A percentile compares a stretch with the other conserved stretches of the same genome.
phyloP scores from a whole-genome alignment of 2,888 invertebrate species.

The Bembecia ichneumoniformis region DNA sequence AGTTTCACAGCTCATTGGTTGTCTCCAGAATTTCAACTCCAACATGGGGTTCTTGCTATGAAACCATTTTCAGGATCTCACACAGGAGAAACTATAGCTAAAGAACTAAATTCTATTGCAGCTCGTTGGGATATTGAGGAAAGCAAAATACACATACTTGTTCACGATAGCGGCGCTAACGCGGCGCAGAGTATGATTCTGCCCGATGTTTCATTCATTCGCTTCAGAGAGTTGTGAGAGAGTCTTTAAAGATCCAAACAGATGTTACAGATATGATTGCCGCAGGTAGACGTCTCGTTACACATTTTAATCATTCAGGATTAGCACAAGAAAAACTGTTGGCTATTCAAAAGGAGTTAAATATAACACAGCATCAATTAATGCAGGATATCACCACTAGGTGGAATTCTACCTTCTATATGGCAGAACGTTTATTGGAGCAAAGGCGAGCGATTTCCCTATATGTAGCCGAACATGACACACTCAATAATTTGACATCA shows the following conservation, averaged over 20 bases:
- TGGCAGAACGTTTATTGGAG: constrained; percentile 15
- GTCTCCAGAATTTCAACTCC: constrained; percentile 3
- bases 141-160: constrained; percentile 20
- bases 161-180: constrained; percentile 22
- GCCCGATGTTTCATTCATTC: constrained; percentile 22
- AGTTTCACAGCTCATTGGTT: constrained; percentile 2
- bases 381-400: constrained; percentile 10
- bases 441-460: constrained; percentile 17
- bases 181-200: constrained; percentile 17
- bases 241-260: constrained; percentile 21
- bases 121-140: constrained; percentile 21
- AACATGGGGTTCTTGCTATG: constrained; percentile 13
- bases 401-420: constrained; percentile 19
- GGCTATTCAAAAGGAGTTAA: neutral
- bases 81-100: constrained; percentile 20
- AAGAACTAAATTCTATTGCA: constrained; percentile 17
- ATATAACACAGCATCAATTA: neutral
- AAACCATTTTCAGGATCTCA: constrained; percentile 16
- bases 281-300: constrained; percentile 8
- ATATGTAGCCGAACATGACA: constrained; percentile 13
- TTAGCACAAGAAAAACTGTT: constrained; percentile 10
- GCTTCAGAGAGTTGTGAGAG: constrained; percentile 13
- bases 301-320: constrained; percentile 13
- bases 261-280: constrained; percentile 16
- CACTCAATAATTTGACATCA: constrained; percentile 11